Conservation (phyloP, 2,113 vertebrate genomes). For the Chloropsis hardwickii region DNA sequence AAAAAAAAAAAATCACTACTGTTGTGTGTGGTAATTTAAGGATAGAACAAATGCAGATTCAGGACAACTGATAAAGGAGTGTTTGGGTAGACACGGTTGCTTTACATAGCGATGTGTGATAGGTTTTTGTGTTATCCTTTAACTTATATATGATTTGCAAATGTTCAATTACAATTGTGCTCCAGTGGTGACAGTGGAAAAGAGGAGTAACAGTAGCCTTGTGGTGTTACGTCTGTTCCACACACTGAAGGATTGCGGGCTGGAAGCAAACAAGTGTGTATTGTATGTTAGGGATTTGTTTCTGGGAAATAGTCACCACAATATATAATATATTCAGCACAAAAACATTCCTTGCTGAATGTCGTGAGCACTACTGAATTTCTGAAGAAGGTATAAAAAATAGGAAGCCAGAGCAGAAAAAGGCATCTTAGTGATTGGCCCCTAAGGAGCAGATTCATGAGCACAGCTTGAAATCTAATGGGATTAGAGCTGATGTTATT, state of each 20-base stretch:
- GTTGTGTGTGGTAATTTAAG: background rate
- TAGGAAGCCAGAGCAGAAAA: background rate
- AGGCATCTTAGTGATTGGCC: background rate
- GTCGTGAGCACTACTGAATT: background rate
- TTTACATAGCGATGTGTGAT: background rate
- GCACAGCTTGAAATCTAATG: conserved; percentile 3
- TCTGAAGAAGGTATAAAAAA: background rate
- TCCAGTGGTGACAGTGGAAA: background rate
- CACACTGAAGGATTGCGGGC: background rate
- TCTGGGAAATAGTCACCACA: background rate
- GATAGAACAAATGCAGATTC: background rate
- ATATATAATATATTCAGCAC: background rate
- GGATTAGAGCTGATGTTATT: background rate
- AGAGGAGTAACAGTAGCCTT: background rate
- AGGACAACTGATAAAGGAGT: background rate
- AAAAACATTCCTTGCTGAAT: background rate
- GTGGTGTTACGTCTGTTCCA: background rate
- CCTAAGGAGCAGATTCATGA: background rate
- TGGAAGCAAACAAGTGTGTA: background rate
- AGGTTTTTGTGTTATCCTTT: background rate
- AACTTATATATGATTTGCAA: background rate
- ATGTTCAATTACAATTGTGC: fast-evolving
- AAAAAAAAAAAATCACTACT: background rate
- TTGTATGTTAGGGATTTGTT: background rate
- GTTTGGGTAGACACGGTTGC: background rate